Evolutionary conservation across 2,797 vertebrate species (phyloP).

Genomic region (Sebastes reedi): DNA sequence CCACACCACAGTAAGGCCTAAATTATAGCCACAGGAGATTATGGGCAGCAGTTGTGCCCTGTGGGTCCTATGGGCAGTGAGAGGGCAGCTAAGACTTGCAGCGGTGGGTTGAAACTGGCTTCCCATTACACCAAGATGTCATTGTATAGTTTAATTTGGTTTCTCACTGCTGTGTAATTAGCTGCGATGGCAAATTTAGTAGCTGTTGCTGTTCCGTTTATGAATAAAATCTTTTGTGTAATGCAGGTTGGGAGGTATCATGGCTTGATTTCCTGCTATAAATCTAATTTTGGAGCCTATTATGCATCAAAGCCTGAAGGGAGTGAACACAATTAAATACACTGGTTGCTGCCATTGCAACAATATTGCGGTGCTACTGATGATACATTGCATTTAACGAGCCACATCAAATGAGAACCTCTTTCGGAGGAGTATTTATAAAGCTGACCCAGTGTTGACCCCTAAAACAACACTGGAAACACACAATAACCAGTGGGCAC

Average conservation of each 20-base stretch:
- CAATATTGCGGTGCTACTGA: not conserved
- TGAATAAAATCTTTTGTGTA: slow-evolving; percentile 3
- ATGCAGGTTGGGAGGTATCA: slow-evolving; percentile 9
- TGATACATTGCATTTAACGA: slow-evolving; percentile 12
- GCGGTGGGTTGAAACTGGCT: not conserved
- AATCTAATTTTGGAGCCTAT: slow-evolving; percentile 10
- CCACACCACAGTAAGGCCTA: slow-evolving; percentile 30
- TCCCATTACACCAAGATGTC: not conserved
- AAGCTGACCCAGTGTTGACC: slow-evolving; percentile 25
- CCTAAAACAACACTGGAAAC: not conserved
- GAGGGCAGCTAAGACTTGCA: slow-evolving; percentile 9
- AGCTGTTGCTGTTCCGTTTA: not conserved
- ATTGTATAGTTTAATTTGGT: not conserved
- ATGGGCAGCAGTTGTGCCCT: slow-evolving; percentile 32
- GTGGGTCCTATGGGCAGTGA: slow-evolving; percentile 18
- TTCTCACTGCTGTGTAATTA: not conserved
- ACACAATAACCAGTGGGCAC: slow-evolving; percentile 19
- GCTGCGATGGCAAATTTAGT: not conserved
- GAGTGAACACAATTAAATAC: slow-evolving; percentile 9
- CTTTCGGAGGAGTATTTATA: slow-evolving; percentile 15
- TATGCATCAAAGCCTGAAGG: slow-evolving; percentile 8
- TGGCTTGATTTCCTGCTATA: slow-evolving; percentile 30
- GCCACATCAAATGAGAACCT: slow-evolving; percentile 1
- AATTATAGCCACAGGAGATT: slow-evolving; percentile 59
- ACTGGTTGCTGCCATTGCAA: not conserved